Evolutionary conservation across 2,888 invertebrate genomes (phyloP), one percentile per base, ranked within the genome.

Genomic region (Cotesia congregata): DNA sequence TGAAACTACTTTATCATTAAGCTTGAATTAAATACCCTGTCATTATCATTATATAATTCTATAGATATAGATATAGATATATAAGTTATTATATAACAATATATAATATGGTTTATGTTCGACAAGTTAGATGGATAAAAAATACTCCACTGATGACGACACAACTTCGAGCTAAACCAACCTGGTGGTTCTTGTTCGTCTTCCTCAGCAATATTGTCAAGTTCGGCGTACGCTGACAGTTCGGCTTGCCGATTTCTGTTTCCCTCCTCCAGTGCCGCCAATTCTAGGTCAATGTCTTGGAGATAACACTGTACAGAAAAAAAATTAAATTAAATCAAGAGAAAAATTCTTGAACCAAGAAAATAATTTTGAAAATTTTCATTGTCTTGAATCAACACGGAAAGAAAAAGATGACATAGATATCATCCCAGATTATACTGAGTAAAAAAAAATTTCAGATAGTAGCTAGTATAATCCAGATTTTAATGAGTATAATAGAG

Each of bases 171-270:
- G 75, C 72, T 77, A 77, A 75, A 84, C 87, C 80, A 87, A 89
- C 89, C 89, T 88, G 89, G 89, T 76, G 89, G 89, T 77, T 89
- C 89, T 72, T 88, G 88, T 75, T 89, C 89, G 75, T 89, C 89
- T 78, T 89, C 89, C 41, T 89, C 89, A 17, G 89, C 89, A 62
- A 89, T 87, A 82, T 88, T 88, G 80, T 89, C 89, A 59, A 89
- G 81, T 80, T 89, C 89, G 69, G 88, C 89, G 73, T 88, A 89
- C 40, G 88, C 89, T 20, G 89, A 86, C 70, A 89, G 75, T 80
- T 89, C 89, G 15, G 88, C 87, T 64, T 88, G 88, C 9, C 89
- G 86, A 77, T 85, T 89, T 39, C 89, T 85, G 74, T 88, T 89
- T 9, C 86, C 88, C 75, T 89, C 89, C 78, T 89, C 89, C 38